These are phyloP conservation scores for Ispidina picta DNA, from an alignment of 2,797 vertebrate genomes.

Conservation along the genomic window DNA sequence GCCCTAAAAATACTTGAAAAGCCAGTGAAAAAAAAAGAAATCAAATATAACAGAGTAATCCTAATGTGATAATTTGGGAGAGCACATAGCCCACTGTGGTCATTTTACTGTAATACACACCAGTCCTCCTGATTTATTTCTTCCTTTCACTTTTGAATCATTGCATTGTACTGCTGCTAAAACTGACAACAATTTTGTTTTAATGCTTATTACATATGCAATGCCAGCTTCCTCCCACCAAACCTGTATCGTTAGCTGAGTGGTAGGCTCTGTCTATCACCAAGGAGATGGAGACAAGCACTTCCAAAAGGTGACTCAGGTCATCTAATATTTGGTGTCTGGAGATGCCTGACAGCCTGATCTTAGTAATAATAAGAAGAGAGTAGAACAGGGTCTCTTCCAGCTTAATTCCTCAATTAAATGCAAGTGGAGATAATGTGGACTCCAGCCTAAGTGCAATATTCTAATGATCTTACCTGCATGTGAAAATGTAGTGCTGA, in stretches of 20 bases:
- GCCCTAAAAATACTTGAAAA: conserved; percentile 3
- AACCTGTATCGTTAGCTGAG: background rate
- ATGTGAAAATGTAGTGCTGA: background rate
- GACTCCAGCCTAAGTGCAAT: conserved; percentile 21
- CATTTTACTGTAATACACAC: background rate
- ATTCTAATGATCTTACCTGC: background rate
- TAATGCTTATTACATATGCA: background rate
- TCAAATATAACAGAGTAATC: background rate
- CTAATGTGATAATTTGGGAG: background rate
- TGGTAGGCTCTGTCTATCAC: background rate
- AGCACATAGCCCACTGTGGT: background rate
- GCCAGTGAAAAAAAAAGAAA: background rate
- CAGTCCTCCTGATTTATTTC: background rate
- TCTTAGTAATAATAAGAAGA: background rate
- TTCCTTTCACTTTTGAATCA: conserved; percentile 8
- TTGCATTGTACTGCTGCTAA: background rate
- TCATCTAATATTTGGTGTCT: background rate
- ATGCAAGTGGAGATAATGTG: background rate
- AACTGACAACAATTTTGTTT: background rate
- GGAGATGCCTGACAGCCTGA: background rate
- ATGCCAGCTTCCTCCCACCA: background rate
- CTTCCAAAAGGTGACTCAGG: background rate
- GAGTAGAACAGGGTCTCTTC: background rate
- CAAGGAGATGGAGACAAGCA: background rate
- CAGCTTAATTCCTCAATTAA: background rate